Evolutionary conservation across 1,140 invertebrate genomes (phyloP).

Genomic region (Pteromalus puparum): DNA sequence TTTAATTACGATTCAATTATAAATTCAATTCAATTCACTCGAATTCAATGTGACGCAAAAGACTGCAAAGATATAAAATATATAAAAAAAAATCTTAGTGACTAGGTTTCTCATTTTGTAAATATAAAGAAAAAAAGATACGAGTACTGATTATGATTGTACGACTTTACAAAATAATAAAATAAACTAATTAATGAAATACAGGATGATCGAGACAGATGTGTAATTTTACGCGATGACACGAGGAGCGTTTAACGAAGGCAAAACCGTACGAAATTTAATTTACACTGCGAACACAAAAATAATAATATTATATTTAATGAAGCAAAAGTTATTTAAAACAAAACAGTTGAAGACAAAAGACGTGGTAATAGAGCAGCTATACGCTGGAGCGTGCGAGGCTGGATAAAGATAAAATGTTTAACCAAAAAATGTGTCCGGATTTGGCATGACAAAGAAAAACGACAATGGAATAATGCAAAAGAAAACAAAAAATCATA

Average conservation of each 20-base stretch:
- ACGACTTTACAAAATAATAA: slow-evolving; percentile 14
- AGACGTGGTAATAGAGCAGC: slow-evolving; percentile 17
- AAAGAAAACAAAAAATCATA: slow-evolving; percentile 45
- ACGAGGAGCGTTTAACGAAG: not conserved
- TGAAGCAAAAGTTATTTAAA: slow-evolving; percentile 16
- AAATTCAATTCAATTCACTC: slow-evolving; percentile 55
- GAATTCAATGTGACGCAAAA: slow-evolving; percentile 61
- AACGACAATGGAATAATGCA: slow-evolving; percentile 39
- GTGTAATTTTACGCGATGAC: slow-evolving; percentile 3
- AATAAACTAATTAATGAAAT: slow-evolving; percentile 32
- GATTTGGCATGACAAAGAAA: slow-evolving; percentile 17
- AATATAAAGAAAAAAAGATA: slow-evolving; percentile 55
- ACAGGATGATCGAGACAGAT: slow-evolving; percentile 1
- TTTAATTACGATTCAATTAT: slow-evolving; percentile 35
- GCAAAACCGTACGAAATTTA: slow-evolving; percentile 20
- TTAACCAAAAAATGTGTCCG: not conserved
- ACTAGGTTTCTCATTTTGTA: slow-evolving; percentile 62
- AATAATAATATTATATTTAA: slow-evolving; percentile 17
- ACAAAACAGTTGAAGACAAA: slow-evolving; percentile 23
- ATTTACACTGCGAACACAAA: not conserved
- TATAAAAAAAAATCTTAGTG: slow-evolving; percentile 55
- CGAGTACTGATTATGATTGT: slow-evolving; percentile 40
- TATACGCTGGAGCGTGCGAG: slow-evolving; percentile 23
- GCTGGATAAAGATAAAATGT: slow-evolving; percentile 5
- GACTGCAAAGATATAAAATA: slow-evolving; percentile 57